These are phyloP conservation scores for Trachymyrmex cornetzi DNA, from an alignment of 1,140 invertebrate species.

Conservation along the genomic window DNA sequence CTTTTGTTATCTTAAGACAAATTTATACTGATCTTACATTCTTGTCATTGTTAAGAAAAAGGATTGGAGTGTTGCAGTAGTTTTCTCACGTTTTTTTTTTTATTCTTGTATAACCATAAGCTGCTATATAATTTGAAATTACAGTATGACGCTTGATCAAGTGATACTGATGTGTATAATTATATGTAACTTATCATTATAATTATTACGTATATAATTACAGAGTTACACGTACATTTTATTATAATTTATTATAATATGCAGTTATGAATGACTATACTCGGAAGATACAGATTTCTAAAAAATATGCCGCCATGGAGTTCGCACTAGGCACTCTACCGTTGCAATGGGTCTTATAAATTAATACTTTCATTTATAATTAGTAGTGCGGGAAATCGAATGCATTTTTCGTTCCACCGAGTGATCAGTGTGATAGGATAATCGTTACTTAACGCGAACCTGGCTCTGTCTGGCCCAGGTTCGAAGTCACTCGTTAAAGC, in stretches of 20 bases:
- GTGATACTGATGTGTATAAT: neutral
- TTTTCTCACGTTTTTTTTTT: neutral
- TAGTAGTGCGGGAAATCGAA: constrained; percentile 25
- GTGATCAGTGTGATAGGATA: constrained; percentile 60
- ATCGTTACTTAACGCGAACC: constrained; percentile 65
- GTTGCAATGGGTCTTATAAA: constrained; percentile 8
- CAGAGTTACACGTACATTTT: neutral
- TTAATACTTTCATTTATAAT: constrained; percentile 41
- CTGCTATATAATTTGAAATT: neutral
- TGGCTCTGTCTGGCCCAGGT: constrained; percentile 11
- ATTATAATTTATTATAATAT: neutral
- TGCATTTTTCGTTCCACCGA: constrained; percentile 15
- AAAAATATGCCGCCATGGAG: neutral
- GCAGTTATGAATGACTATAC: neutral
- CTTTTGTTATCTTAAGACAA: neutral
- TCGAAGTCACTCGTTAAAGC: constrained; percentile 59
- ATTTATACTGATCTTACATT: constrained; percentile 12
- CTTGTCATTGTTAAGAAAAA: neutral
- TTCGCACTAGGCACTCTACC: neutral
- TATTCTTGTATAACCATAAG: neutral
- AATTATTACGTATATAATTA: constrained; percentile 8
- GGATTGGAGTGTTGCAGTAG: neutral
- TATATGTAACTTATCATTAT: neutral
- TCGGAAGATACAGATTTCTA: neutral
- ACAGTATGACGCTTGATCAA: neutral